Base-by-base conservation (phyloP, 2,113 vertebrate species). In the Mastomys natalensis region DNA sequence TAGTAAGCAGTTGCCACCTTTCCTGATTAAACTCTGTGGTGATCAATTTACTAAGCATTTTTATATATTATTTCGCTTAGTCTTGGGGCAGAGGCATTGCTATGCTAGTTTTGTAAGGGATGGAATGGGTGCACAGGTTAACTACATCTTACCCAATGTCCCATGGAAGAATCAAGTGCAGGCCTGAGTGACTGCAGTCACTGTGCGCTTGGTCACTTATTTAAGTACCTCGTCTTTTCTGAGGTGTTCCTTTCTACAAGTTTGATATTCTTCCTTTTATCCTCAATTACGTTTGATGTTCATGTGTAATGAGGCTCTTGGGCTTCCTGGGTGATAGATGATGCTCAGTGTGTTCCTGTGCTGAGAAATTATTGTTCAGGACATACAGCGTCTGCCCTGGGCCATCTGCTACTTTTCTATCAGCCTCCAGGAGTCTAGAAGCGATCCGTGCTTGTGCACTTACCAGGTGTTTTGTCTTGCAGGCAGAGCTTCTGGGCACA, bases 1-100 rank as follows among this genome's bases (percentile, higher is more conserved):
- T 74, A 80, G 55, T 58, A 85, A 95, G 51, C 8, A 89, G 40
- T 17, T 66, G 0, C 19, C 68, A 40, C 53, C 40, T 70, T 64
- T 95, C 89, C 7, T 86, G 29, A 66, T 76, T 94, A 80, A 58
- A 13, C 34, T 78, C 0, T 58, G 55, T 37, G 66, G 43, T 60
- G 45, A 58, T 78, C 29, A 80, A 77, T 95, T 87, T 94, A 66
- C 37, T 81, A 89, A 86, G 64, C 55, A 96, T 94, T 90, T 91
- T 84, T 40, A 43, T 53, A 53, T 74, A 45, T 94, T 17, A 81
- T 88, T 34, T 82, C 60, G 73, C 55, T 90, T 93, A 84, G 55
- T 72, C 68, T 84, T 93, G 73, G 77, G 86, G 66, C 51, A 87
- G 86, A 40, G 12, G 53, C 87, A 73, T 80, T 95, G 48, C 7